Conservation (phyloP, 2,888 invertebrate species). For the Nipponacmea schrenckii region DNA sequence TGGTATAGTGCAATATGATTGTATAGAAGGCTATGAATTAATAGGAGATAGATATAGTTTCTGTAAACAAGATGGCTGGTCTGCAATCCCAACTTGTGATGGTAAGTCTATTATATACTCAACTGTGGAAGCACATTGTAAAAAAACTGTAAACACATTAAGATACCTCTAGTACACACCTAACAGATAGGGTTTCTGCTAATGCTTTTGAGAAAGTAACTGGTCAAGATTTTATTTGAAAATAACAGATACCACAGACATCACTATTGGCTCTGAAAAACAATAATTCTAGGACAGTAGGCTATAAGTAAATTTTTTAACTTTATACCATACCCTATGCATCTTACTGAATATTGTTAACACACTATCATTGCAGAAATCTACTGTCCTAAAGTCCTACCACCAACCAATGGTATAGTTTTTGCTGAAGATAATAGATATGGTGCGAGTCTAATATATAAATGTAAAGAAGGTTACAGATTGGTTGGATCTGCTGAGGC, state of each 20-base stretch:
- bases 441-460: constrained; percentile 41
- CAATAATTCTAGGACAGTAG: too few species aligned
- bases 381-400: constrained; percentile 47
- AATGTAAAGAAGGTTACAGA: constrained; percentile 41
- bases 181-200: too few species aligned
- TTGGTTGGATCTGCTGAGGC: constrained; percentile 45
- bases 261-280: too few species aligned
- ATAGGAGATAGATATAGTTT: constrained; percentile 29
- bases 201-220: too few species aligned
- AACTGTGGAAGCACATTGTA: too few species aligned
- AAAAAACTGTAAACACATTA: too few species aligned
- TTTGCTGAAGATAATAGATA: constrained; percentile 38
- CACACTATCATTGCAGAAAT: constrained; percentile 44
- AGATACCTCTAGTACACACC: too few species aligned
- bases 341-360: too few species aligned
- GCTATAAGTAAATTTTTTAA: too few species aligned
- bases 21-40: constrained; percentile 45
- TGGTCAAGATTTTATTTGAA: too few species aligned
- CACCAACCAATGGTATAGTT: constrained; percentile 38
- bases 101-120: constrained; percentile 29
- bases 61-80: constrained; percentile 47
- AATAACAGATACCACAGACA: too few species aligned
- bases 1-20: constrained; percentile 44
- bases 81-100: constrained; percentile 39
- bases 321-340: too few species aligned